Conservation (phyloP, 2,888 invertebrate species). For the Pristionchus fissidentatus region DNA sequence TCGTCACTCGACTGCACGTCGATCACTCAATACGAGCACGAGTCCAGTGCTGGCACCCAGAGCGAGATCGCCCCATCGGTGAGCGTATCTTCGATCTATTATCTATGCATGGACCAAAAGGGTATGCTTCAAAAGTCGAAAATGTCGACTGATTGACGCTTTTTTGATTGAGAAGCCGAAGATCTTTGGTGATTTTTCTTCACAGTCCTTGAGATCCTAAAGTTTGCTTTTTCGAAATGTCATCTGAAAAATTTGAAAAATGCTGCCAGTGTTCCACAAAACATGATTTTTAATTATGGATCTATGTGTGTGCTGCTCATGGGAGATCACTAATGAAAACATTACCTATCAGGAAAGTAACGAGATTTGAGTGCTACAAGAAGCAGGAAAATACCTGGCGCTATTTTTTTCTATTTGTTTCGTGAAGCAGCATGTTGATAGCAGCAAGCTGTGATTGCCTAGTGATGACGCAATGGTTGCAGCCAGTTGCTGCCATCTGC, state of each 20-base stretch:
- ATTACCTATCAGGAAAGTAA: too few species aligned
- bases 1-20: slow-evolving; percentile 53
- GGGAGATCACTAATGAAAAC: too few species aligned
- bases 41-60: slow-evolving; percentile 63
- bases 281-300: too few species aligned
- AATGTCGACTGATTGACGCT: too few species aligned
- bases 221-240: too few species aligned
- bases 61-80: slow-evolving; percentile 58
- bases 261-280: not conserved
- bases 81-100: not conserved
- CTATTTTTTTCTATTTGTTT: not conserved
- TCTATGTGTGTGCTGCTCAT: too few species aligned
- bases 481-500: slow-evolving; percentile 43
- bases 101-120: too few species aligned
- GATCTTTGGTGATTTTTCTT: not conserved
- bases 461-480: too few species aligned
- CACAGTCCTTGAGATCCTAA: too few species aligned
- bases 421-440: not conserved
- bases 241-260: not conserved
- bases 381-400: not conserved
- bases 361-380: not conserved
- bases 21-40: slow-evolving; percentile 63
- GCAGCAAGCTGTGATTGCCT: too few species aligned
- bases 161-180: not conserved
- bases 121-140: too few species aligned